These are phyloP conservation scores for Dendrolimus punctatus DNA, from an alignment of 1,140 invertebrate genomes.

Conservation along the genomic window DNA sequence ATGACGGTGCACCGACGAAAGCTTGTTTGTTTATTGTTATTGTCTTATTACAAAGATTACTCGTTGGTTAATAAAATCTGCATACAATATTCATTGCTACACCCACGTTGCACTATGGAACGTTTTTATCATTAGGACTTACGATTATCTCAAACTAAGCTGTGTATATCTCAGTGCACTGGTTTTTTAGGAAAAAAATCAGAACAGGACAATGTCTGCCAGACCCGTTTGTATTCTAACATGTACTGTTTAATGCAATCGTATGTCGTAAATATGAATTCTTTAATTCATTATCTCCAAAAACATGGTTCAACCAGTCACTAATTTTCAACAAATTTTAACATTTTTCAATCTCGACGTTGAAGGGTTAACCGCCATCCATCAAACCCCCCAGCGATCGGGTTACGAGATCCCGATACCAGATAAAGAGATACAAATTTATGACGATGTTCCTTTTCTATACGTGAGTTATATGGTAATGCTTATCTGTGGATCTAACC, in stretches of 20 bases:
- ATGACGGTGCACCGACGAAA: conserved; percentile 14
- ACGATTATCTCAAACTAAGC: no score
- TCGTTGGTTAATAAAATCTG: conserved; percentile 15
- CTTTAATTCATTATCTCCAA: no score
- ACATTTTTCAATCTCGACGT: background rate
- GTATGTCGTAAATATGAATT: no score
- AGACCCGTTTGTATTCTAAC: no score
- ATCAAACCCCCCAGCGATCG: conserved; percentile 25
- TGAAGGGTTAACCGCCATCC: background rate
- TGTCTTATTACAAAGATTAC: conserved; percentile 23
- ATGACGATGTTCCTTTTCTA: conserved; percentile 35
- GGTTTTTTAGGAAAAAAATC: no score
- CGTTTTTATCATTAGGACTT: background rate
- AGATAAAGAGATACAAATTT: conserved; percentile 51
- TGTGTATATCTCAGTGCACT: no score
- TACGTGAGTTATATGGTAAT: conserved; percentile 28
- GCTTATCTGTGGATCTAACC: conserved; percentile 40
- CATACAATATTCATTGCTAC: conserved; percentile 29
- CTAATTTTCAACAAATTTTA: no score
- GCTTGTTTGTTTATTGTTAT: conserved; percentile 36
- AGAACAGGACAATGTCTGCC: no score
- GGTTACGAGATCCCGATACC: conserved; percentile 32
- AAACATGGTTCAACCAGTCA: no score
- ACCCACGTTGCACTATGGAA: conserved; percentile 6
- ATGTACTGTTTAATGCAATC: no score